phyloP scores from a whole-genome alignment of 2,888 invertebrate species.

The Coenonympha arcania region DNA sequence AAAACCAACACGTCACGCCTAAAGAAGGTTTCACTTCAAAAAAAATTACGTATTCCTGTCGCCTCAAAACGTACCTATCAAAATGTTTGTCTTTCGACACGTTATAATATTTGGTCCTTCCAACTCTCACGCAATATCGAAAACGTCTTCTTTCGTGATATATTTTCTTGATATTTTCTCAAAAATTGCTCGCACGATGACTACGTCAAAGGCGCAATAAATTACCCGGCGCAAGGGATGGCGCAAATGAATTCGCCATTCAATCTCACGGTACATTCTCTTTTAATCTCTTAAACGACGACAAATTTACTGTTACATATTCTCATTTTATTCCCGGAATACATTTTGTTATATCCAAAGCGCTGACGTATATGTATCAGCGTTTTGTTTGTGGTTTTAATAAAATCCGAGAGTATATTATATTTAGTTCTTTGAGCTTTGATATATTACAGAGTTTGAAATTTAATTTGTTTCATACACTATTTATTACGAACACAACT shows the following conservation, averaged over 20 bases:
- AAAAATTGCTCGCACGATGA: constrained; percentile 37
- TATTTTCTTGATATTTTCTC: constrained; percentile 24
- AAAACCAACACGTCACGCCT: no score
- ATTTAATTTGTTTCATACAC: background rate
- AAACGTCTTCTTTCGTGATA: constrained; percentile 20
- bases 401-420: constrained; percentile 20
- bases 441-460: constrained; percentile 2
- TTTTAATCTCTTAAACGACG: constrained; percentile 68
- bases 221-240: constrained; percentile 46
- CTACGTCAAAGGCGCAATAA: constrained; percentile 53
- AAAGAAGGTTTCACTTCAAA: no score
- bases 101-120: background rate
- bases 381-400: constrained; percentile 18
- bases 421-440: constrained; percentile 34
- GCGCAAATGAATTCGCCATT: constrained; percentile 61
- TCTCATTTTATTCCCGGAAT: constrained; percentile 55
- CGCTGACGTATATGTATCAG: constrained; percentile 47
- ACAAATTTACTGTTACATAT: constrained; percentile 66
- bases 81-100: background rate
- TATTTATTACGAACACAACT: no score
- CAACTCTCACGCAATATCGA: constrained; percentile 15
- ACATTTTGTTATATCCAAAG: constrained; percentile 42
- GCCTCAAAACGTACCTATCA: background rate
- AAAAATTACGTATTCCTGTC: no score
- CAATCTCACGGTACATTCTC: constrained; percentile 69